phyloP scores from a whole-genome alignment of 2,113 vertebrate genomes.

The Otis tarda region DNA sequence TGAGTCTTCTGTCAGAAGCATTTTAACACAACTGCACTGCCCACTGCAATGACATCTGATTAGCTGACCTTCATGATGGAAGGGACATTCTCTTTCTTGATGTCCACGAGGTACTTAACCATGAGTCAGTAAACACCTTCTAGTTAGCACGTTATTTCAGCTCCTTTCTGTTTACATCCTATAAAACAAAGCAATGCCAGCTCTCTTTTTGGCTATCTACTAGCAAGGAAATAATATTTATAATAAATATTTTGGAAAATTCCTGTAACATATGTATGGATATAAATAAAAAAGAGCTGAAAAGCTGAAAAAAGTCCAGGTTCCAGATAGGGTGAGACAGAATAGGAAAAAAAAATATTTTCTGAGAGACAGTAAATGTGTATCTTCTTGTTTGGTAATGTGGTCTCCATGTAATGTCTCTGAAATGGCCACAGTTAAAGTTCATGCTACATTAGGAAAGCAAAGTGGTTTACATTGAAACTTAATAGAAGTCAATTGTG shows the following conservation, averaged over 20 bases:
- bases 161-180: not conserved
- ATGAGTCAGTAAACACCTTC: not conserved
- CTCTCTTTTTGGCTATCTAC: not conserved
- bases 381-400: constrained; percentile 37
- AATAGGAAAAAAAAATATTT: not conserved
- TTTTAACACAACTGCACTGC: constrained; percentile 1
- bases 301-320: not conserved
- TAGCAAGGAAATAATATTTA: constrained; percentile 21
- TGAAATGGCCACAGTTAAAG: constrained; percentile 68
- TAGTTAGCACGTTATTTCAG: not conserved
- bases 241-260: not conserved
- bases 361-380: not conserved
- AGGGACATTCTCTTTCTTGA: not conserved
- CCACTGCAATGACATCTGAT: not conserved
- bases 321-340: not conserved
- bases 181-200: constrained; percentile 11
- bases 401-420: constrained; percentile 42
- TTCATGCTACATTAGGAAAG: constrained; percentile 76
- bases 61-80: not conserved
- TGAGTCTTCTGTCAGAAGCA: constrained; percentile 12
- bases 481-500: constrained; percentile 79
- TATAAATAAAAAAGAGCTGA: not conserved
- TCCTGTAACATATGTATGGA: not conserved
- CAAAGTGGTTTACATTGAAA: constrained; percentile 78
- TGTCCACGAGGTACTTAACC: not conserved